Evolutionary conservation across 92 coral and sea anemone species (phyloP), one percentile per base, ranked within the genome.

Genomic region (Actinernus sp.): DNA sequence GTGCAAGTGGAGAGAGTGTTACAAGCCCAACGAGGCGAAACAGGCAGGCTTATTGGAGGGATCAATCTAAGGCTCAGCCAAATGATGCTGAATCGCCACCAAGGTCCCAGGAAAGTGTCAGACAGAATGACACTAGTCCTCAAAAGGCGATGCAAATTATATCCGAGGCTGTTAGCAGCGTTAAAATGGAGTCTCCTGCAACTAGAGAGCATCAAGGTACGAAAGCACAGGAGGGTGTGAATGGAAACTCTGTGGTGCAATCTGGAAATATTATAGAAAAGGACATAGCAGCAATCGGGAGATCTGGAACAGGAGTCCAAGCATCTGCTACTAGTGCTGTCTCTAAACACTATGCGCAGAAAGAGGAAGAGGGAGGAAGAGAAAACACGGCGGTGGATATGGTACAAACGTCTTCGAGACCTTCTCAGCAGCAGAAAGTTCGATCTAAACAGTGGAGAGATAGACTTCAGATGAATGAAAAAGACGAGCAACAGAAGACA

Each of bases 11-110:
- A n/a, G n/a, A n/a, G n/a, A n/a, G n/a, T n/a, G n/a, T n/a, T n/a
- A n/a, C n/a, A n/a, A 65, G 59, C 38, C 72, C 72, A 5, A 65
- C 72, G 18, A 65, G 37, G 26, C 58, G 58, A 4, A 36, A 51
- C 30, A 51, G 25, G 34, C 72, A 45, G 1, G 47, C 50, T 0
- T 48, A 65, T 47, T 65, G n/a, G n/a, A n/a, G n/a, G n/a, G n/a
- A n/a, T n/a, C n/a, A n/a, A n/a, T n/a, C n/a, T n/a, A n/a, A n/a
- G n/a, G n/a, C n/a, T n/a, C n/a, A n/a, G n/a, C n/a, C 28, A 3
- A 65, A 48, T 49, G 59, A 48, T 17, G 58, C 59, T 4, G 5
- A 22, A 19, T 59, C 58, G n/a, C 34, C 32, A 41, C 33, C 57
- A 31, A 16, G n/a, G 55, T 58, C 8, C 28, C 24, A 26, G 38